Conservation (phyloP, 2,113 vertebrate genomes). For the Eulacestoma nigropectus region DNA sequence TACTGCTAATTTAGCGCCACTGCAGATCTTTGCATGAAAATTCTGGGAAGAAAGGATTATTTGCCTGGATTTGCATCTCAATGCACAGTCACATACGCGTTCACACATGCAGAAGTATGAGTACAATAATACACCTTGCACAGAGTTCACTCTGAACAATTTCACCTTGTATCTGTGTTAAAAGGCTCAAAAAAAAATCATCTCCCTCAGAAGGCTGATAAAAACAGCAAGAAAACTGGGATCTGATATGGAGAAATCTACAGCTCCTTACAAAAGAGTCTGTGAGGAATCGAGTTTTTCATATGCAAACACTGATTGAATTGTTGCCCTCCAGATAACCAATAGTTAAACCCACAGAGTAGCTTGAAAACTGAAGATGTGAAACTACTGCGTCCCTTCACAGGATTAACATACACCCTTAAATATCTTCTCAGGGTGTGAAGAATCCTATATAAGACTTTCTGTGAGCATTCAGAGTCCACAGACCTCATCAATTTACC, state of each 20-base stretch:
- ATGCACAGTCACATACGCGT: not conserved
- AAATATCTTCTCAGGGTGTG: not conserved
- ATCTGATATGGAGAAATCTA: not conserved
- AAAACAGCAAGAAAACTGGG: not conserved
- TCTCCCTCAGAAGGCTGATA: not conserved
- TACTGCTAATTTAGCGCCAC: not conserved
- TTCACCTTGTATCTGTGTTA: not conserved
- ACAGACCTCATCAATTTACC: not conserved
- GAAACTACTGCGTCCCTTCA: not conserved
- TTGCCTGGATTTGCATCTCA: not conserved
- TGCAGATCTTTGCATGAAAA: not conserved
- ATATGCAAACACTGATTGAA: not conserved
- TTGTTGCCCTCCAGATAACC: not conserved
- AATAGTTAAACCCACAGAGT: not conserved
- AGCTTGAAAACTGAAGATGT: not conserved
- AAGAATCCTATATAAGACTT: not conserved
- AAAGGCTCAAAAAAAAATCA: not conserved
- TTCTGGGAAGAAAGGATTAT: not conserved
- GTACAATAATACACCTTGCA: not conserved
- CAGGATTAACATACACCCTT: not conserved
- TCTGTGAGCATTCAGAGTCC: not conserved
- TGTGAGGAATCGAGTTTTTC: not conserved
- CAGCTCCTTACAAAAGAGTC: not conserved
- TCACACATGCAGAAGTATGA: not conserved
- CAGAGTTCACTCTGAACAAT: not conserved